phyloP scores from a whole-genome alignment of 2,888 invertebrate species.

The Villa cingulata region DNA sequence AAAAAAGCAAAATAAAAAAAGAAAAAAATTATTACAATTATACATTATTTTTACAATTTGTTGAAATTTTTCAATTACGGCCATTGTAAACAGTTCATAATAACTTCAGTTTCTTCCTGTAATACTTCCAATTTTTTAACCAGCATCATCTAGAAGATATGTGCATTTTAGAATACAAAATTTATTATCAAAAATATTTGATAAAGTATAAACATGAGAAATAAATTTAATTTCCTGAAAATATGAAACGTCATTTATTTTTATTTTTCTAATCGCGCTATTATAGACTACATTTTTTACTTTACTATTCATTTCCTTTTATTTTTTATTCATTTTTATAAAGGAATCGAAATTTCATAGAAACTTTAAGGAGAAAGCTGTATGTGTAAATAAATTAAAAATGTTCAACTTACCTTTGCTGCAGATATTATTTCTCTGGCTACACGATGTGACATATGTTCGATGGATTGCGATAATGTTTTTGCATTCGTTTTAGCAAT shows the following conservation, averaged over 20 bases:
- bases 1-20: too few relatives aligned
- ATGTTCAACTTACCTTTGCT: conserved; percentile 47
- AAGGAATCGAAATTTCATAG: background rate
- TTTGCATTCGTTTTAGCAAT: conserved; percentile 58
- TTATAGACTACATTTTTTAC: too few relatives aligned
- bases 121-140: conserved; percentile 77
- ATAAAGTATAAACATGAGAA: too few relatives aligned
- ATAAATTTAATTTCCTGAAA: too few relatives aligned
- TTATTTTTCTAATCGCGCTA: too few relatives aligned
- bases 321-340: too few relatives aligned
- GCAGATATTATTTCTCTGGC: conserved; percentile 74
- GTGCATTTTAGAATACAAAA: background rate
- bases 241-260: too few relatives aligned
- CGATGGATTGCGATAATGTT: conserved; percentile 47
- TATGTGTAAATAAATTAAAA: background rate
- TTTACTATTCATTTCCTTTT: background rate
- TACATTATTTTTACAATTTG: too few relatives aligned
- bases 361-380: background rate
- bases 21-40: too few relatives aligned
- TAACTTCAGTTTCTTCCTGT: conserved; percentile 64
- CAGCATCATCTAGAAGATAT: conserved; percentile 53
- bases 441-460: conserved; percentile 55
- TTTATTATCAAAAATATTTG: too few relatives aligned
- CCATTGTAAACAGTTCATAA: conserved; percentile 21
- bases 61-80: too few relatives aligned